Percentiles rank a stretch among this genome's conserved stretches.
Conservation (phyloP, 2,797 vertebrate species). For the Pseudochirops corinnae region DNA sequence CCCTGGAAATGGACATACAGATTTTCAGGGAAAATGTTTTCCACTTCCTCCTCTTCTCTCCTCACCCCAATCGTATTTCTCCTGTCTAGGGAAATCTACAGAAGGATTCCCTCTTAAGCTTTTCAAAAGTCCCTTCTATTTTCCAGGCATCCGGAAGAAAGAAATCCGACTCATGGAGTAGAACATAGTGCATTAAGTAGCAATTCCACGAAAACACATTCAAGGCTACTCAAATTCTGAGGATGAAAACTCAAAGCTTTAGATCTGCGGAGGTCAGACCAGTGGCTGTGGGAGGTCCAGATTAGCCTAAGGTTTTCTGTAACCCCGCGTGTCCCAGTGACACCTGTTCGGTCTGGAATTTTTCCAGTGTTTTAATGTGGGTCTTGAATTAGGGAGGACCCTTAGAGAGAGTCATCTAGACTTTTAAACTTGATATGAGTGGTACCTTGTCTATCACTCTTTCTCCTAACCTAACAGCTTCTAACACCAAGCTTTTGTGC, state of each 20-base stretch:
- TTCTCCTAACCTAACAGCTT: not conserved
- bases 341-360: not conserved
- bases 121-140: constrained; percentile 23
- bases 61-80: constrained; percentile 3
- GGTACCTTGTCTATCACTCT: constrained; percentile 3
- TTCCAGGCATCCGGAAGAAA: not conserved
- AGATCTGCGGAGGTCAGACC: not conserved
- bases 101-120: constrained; percentile 41
- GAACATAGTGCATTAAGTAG: not conserved
- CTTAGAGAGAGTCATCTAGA: not conserved
- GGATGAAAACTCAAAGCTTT: constrained; percentile 32
- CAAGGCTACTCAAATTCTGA: not conserved
- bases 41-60: constrained; percentile 16
- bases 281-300: not conserved
- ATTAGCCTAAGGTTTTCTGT: not conserved
- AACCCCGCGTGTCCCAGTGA: not conserved
- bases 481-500: constrained; percentile 11
- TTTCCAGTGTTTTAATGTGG: not conserved
- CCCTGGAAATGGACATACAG: constrained; percentile 25
- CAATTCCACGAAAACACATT: not conserved
- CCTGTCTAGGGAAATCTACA: constrained; percentile 46
- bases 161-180: constrained; percentile 11
- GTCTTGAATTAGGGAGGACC: not conserved
- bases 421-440: not conserved
- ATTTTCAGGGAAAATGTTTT: constrained; percentile 36